Evolutionary conservation across 1,140 invertebrate species (phyloP).

Genomic region (Drosophila tsacasi): DNA sequence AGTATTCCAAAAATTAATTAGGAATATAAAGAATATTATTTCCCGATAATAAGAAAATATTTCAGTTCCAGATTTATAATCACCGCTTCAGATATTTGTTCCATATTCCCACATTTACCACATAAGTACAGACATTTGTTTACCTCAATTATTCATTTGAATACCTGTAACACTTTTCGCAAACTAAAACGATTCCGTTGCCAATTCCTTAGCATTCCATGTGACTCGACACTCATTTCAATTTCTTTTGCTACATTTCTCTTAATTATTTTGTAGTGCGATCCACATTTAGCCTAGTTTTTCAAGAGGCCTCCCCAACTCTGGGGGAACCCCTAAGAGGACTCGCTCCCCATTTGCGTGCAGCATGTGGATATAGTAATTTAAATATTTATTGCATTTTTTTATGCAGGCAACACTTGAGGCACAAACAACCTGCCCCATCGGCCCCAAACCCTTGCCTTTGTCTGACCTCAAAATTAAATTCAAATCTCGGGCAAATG

Average conservation of each 20-base stretch:
- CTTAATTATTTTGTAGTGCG: slow-evolving; percentile 70
- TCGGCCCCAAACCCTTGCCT: slow-evolving; percentile 28
- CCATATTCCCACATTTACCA: background rate
- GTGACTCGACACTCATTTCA: slow-evolving; percentile 35
- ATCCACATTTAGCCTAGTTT: slow-evolving; percentile 73
- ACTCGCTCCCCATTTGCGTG: slow-evolving; percentile 64
- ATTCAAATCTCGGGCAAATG: slow-evolving; percentile 79
- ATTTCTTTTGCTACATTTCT: slow-evolving; percentile 42
- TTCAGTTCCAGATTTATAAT: background rate
- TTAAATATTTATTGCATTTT: slow-evolving; percentile 83
- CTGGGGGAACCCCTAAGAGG: background rate
- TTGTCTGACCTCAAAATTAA: slow-evolving; percentile 80
- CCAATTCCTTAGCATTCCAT: slow-evolving; percentile 23
- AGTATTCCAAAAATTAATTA: background rate
- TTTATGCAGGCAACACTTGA: slow-evolving; percentile 72
- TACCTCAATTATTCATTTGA: background rate
- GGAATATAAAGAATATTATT: background rate
- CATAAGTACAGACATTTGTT: background rate
- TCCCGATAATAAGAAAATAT: background rate
- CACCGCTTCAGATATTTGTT: background rate
- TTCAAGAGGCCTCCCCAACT: slow-evolving; percentile 33
- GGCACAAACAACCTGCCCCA: slow-evolving; percentile 23
- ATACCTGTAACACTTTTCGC: background rate
- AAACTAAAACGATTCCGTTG: slow-evolving; percentile 16
- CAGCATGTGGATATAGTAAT: slow-evolving; percentile 75